A percentile compares a stretch with the other conserved stretches of the same genome.
Conservation (phyloP, 2,888 invertebrate genomes). For the Atethmia centrago region DNA sequence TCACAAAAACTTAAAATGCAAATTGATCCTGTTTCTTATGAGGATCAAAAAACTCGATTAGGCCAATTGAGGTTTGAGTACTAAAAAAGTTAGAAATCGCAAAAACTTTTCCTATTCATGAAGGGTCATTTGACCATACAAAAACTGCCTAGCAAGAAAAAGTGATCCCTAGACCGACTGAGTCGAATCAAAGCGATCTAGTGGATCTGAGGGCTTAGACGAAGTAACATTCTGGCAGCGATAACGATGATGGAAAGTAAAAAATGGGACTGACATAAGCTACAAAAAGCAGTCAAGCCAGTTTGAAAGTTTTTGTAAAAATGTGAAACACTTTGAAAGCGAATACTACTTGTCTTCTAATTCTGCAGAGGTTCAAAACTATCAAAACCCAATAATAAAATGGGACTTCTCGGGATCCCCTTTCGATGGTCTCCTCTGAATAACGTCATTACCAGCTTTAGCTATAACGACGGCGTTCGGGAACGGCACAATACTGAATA, state of each 20-base stretch:
- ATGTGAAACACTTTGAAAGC: neutral
- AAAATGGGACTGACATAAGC: neutral
- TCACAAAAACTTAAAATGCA: too few species aligned
- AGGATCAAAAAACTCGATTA: too few species aligned
- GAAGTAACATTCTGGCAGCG: neutral
- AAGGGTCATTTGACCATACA: neutral
- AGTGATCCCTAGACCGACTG: neutral
- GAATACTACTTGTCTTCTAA: too few species aligned
- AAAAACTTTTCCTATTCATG: too few species aligned
- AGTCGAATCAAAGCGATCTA: neutral
- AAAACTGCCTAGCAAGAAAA: neutral
- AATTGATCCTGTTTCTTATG: too few species aligned
- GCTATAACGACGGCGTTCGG: constrained; percentile 64
- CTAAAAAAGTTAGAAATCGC: too few species aligned
- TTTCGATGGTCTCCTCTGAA: constrained; percentile 47
- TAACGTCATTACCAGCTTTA: constrained; percentile 72
- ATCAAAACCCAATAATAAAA: neutral
- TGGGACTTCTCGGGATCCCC: constrained; percentile 36
- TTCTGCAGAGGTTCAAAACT: too few species aligned
- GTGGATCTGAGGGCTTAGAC: neutral
- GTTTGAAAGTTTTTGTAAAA: neutral
- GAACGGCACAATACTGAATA: constrained; percentile 61
- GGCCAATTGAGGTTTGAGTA: too few species aligned
- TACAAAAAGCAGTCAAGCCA: neutral
- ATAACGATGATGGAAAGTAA: neutral